Percentiles rank a stretch among this genome's conserved stretches.
Evolutionary conservation across 2,888 invertebrate genomes (phyloP).

Genomic region (Helobdella robusta): DNA sequence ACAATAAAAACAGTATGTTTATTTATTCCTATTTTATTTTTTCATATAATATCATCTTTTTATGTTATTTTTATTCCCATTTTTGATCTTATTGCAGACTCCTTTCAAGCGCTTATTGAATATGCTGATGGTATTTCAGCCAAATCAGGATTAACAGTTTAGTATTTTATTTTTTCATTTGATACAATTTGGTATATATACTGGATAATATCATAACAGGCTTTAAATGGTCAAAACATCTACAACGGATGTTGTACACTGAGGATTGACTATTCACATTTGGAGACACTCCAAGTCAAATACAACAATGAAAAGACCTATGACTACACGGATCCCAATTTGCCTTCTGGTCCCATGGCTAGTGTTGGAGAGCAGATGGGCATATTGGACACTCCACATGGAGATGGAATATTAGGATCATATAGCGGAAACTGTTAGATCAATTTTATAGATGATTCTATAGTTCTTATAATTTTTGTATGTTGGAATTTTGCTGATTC

Average conservation of each 20-base stretch:
- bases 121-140: slow-evolving; percentile 93
- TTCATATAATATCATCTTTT: neutral
- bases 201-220: slow-evolving; percentile 54
- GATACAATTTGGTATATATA: too few relatives aligned
- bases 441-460: neutral
- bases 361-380: neutral
- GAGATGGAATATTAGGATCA: slow-evolving; percentile 27
- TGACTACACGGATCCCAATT: slow-evolving; percentile 94
- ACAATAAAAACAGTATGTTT: slow-evolving; percentile 26
- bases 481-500: too few relatives aligned
- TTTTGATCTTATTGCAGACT: slow-evolving; percentile 59
- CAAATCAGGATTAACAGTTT: slow-evolving; percentile 68
- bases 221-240: slow-evolving; percentile 93
- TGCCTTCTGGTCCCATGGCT: slow-evolving; percentile 57
- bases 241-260: slow-evolving; percentile 98
- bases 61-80: neutral
- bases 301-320: slow-evolving; percentile 99
- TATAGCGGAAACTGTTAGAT: slow-evolving; percentile 18
- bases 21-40: neutral
- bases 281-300: slow-evolving; percentile 93
- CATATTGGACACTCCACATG: slow-evolving; percentile 12
- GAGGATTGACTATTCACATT: slow-evolving; percentile 96
- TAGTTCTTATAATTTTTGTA: neutral
- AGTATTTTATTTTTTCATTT: too few relatives aligned
- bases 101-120: slow-evolving; percentile 96